Base-by-base conservation (phyloP, 2,888 invertebrate genomes). In the Choreutis nemorana region DNA sequence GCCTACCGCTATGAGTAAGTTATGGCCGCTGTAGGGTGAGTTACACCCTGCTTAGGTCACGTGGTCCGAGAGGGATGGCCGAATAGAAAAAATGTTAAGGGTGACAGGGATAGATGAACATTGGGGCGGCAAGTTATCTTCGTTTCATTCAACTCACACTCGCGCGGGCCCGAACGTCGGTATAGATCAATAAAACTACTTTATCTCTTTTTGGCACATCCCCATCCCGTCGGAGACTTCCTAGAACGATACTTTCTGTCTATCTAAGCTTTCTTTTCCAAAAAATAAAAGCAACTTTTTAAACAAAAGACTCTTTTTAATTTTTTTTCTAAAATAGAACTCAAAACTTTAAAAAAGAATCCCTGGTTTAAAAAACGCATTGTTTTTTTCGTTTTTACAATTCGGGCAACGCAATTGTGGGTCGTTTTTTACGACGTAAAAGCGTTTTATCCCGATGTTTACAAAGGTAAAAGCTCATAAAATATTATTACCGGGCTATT, bases 121-220 rank as follows among this genome's bases (percentile, higher is more conserved):
- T 61, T 67, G 71, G 78, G 78, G 78, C 77, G 77, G 78, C 66
- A 77, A 78, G 78, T 78, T 78, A 78, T 78, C 78, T 78, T 78
- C 78, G 77, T 77, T 77, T 62, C 78, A 75, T 77, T 77, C 77
- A 77, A 77, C 78, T 73, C 77, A 72, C 75, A 78, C 77, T 75
- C 67, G 70, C 68, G 59, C 67, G 59, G 51, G 71, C 67, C 66
- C 64, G 71, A 73, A 75, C 70, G 77, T 78, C 77, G 75, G 77
- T 77, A 71, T 78, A 78, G 80, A 80, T 80, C 80, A 80, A 80
- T 80, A 80, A 80, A 80, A 80, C 79, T 79, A 79, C 79, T 80
- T 80, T 80, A 80, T 80, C 78, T 80, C 79, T 79, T 80, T 80
- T 80, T 79, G 80, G 80, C 80, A 79, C 78, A 77, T 79, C 73